Evolutionary conservation across 2,888 invertebrate genomes (phyloP), one percentile per base, ranked within the genome.

Genomic region (Dicranocentrus wangi): DNA sequence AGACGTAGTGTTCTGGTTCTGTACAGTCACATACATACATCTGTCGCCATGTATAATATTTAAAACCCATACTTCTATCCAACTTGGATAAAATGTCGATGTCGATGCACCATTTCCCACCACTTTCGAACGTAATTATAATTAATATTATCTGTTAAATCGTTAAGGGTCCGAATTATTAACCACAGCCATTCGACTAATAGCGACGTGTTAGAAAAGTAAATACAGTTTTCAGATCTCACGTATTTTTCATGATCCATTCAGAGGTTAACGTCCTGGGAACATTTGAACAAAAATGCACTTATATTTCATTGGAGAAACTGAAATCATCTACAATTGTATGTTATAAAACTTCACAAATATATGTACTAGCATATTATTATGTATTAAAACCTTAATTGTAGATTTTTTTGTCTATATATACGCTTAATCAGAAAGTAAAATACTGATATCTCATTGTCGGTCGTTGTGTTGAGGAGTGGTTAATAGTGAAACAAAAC

Each of bases 141-240:
- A 8, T 55, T 21, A 15, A 55, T 55, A n/a, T 47, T 55, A 21
- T 23, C 55, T 32, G 10, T 39, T 68, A 42, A 73, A 47, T 61
- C n/a, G 27, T 1, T 73, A 73, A 65, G 71, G 7, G 63, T 73
- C 73, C 73, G 73, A 73, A 73, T 73, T 73, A 73, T 60, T 25
- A 55, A 55, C 55, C 13, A 55, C 55, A 72, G 63, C 47, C 19
- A 63, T 61, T 47, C 43, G 17, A 23, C 17, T n/a, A 47, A 47
- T 47, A 53, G n/a, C 19, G 39, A 65, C 28, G 39, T 69, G 8
- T n/a, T 15, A n/a, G 5, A 10, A 23, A 17, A 17, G 1, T 25
- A 23, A 17, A 17, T 25, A 43, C n/a, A 47, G 7, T 51, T 61
- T 65, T 58, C 58, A 75, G 75, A 66, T 75, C 75, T 75, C 75